Base-by-base conservation (phyloP, 2,113 vertebrate genomes). In the Megalops atlanticus region DNA sequence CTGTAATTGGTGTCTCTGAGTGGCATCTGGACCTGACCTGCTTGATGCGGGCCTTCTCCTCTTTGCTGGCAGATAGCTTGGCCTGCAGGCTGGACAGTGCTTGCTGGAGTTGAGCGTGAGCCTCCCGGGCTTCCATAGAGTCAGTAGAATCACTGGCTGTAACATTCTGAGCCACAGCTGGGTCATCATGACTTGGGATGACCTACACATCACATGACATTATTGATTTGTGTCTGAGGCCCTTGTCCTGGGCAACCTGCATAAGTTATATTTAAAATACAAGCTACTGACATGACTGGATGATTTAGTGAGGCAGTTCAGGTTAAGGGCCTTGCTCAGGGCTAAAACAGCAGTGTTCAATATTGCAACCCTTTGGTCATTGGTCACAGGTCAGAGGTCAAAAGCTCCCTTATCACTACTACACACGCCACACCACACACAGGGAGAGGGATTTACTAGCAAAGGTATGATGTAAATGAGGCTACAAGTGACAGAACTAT, bases 21-120 rank as follows among this genome's bases (percentile, higher is more conserved):
- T 16, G 43, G 11, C 0, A 15, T 45, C 31, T 38, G 33, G 15
- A 43, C 68, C 81, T 31, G 85, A 94, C 94, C 93, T 95, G 92
- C 89, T 92, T 91, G 72, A 93, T 88, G 88, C 87, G 91, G 58
- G 86, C 77, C 82, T 95, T 95, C 87, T 95, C 94, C 85, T 95
- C 93, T 80, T 94, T 94, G 84, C 92, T 92, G 73, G 78, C 39
- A 47, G 82, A 89, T 47, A 94, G 90, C 75, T 93, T 93, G 45
- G 81, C 78, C 86, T 94, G 88, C 15, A 95, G 81, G 81, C 85
- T 91, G 88, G 88, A 80, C 85, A 91, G 70, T 83, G 91, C 87
- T 83, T 92, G 82, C 77, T 91, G 91, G 84, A 93, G 88, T 58
- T 87, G 80, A 21, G 77, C 82, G 82, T 89, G 90, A 0, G 76